phyloP scores from a whole-genome alignment of 1,140 invertebrate genomes.

The Magallana ariakensis region DNA sequence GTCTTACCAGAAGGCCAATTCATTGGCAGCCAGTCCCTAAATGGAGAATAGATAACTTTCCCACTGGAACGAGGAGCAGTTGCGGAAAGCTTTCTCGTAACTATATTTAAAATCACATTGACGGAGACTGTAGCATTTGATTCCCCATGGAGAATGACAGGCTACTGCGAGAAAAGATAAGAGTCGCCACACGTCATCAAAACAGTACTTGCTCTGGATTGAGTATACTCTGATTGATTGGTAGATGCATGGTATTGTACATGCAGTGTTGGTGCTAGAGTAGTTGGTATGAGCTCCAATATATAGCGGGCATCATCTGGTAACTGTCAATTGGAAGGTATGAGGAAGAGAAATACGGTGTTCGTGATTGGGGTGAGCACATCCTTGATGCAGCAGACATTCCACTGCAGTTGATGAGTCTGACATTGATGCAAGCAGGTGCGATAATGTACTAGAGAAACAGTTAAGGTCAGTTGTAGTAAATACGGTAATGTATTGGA shows the following conservation, averaged over 20 bases:
- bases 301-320: conserved; percentile 44
- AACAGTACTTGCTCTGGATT: too few relatives aligned
- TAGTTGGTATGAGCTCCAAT: conserved; percentile 45
- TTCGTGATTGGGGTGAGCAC: conserved; percentile 26
- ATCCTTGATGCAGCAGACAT: conserved; percentile 30
- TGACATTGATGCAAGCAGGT: background rate
- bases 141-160: conserved; percentile 19
- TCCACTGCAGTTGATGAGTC: conserved; percentile 15
- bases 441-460: too few relatives aligned
- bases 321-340: conserved; percentile 28
- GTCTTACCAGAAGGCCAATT: too few relatives aligned
- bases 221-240: background rate
- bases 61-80: background rate
- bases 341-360: background rate
- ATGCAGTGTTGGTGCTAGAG: conserved; percentile 43
- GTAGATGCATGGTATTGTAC: conserved; percentile 44
- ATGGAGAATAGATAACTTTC: background rate
- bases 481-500: too few relatives aligned
- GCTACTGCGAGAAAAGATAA: conserved; percentile 23
- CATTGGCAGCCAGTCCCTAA: too few relatives aligned
- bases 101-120: conserved; percentile 45
- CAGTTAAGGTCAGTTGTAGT: too few relatives aligned
- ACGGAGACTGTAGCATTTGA: conserved; percentile 39
- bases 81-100: background rate
- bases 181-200: conserved; percentile 45